Evolutionary conservation across 2,797 vertebrate species (phyloP), one percentile per base, ranked within the genome.

Genomic region (Acomys russatus): DNA sequence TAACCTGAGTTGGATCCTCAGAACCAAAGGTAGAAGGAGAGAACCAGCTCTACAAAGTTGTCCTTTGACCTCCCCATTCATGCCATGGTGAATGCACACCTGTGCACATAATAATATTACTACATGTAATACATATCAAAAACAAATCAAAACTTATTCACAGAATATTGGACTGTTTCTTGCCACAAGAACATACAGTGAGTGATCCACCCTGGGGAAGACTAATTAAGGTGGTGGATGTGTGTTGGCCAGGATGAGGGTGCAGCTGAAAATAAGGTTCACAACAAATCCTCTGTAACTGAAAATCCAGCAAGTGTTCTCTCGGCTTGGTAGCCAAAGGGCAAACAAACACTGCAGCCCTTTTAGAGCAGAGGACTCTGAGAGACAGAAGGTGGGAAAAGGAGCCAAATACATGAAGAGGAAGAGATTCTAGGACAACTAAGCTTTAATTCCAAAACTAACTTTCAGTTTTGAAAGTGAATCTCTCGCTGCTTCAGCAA

Each of bases 361-460:
- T 89, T 70, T 91, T 5, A 64, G 66, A 90, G 71, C 64, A 59
- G 54, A 76, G 25, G n/a, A 77, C 20, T 78, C 56, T 22, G 35
- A 38, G 33, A 63, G 73, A 80, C 9, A 59, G 33, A 7, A 35
- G 3, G 71, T 35, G 68, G 66, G 10, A 68, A 66, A 61, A 30
- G 12, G 15, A 84, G 35, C 14, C 51, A 79, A 90, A 86, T 35
- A 54, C 12, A 51, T 1, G 28, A 28, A 71, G 44, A 80, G 15
- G 56, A 59, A 5, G 33, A 64, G 77, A 63, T 35, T 56, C 7
- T 20, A 85, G 70, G 35, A 78, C 91, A 92, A 59, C 4, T 17
- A 86, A 76, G 7, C 76, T 87, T 92, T 54, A 90, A 94, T 92
- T 83, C 35, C 51, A 86, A 91, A 56, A 82, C 35, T 80, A 56